Conservation (phyloP, 2,797 vertebrate species). For the Hypotaenidia philippensis region DNA sequence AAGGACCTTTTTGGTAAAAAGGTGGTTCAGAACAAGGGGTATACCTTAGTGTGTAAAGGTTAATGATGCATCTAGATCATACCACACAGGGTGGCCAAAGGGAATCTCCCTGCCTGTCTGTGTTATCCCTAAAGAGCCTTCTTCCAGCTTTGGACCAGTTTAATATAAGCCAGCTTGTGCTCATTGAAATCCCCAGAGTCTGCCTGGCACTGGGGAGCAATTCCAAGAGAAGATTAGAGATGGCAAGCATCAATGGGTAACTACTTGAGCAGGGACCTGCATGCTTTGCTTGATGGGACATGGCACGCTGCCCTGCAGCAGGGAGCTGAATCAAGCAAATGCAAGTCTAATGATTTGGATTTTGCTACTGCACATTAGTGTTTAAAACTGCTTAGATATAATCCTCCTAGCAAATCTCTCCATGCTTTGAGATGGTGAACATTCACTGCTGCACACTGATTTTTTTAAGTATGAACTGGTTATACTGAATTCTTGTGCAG, state of each 20-base stretch:
- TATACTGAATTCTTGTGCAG: conserved; percentile 48
- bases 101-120: neutral
- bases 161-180: conserved; percentile 26
- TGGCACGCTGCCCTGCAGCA: conserved; percentile 6
- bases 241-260: neutral
- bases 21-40: neutral
- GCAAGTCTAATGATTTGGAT: conserved; percentile 71
- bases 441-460: neutral
- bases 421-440: neutral
- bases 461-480: conserved; percentile 32
- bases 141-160: neutral
- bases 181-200: conserved; percentile 10
- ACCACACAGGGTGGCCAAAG: neutral
- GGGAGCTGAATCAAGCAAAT: conserved; percentile 37
- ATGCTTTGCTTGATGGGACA: neutral
- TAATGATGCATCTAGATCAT: neutral
- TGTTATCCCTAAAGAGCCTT: neutral
- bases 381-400: conserved; percentile 72
- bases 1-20: neutral
- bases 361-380: conserved; percentile 59
- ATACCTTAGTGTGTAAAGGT: neutral
- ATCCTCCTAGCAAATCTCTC: conserved; percentile 66
- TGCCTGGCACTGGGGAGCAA: conserved; percentile 56
- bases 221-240: conserved; percentile 52
- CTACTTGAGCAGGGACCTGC: conserved; percentile 13